Conservation (phyloP, 2,113 vertebrate species). For the Scomber japonicus region DNA sequence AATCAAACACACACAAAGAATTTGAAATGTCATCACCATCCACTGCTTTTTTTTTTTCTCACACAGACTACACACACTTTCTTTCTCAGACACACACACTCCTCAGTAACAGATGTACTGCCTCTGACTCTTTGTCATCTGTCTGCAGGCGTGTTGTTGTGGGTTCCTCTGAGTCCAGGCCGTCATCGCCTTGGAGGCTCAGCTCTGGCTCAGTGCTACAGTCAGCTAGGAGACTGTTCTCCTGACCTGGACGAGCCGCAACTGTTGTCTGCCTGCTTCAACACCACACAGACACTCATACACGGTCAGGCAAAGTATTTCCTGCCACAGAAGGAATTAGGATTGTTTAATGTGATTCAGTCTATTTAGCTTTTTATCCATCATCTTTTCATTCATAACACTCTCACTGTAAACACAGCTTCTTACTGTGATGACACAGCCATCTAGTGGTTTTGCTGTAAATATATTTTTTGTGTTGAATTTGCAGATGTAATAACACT, state of each 20-base stretch:
- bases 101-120: background rate
- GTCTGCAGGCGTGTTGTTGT: conserved; percentile 87
- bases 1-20: conserved; percentile 18
- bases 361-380: background rate
- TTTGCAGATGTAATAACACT: too few species aligned
- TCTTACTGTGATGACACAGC: conserved; percentile 16
- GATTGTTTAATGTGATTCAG: background rate
- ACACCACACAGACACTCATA: conserved; percentile 88
- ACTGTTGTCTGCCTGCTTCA: conserved; percentile 86
- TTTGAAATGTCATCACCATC: background rate
- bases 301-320: conserved; percentile 73
- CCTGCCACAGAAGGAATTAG: background rate
- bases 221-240: conserved; percentile 89
- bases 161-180: conserved; percentile 87
- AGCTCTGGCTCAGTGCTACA: conserved; percentile 92
- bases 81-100: background rate
- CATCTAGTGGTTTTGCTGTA: conserved; percentile 48
- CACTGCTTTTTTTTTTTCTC: background rate
- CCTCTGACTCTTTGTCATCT: conserved; percentile 33
- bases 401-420: background rate
- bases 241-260: conserved; percentile 89
- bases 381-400: background rate
- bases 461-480: background rate
- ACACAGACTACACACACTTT: background rate
- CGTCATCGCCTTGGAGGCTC: conserved; percentile 90